Conservation (phyloP, 2,888 invertebrate genomes). For the Troides helena region DNA sequence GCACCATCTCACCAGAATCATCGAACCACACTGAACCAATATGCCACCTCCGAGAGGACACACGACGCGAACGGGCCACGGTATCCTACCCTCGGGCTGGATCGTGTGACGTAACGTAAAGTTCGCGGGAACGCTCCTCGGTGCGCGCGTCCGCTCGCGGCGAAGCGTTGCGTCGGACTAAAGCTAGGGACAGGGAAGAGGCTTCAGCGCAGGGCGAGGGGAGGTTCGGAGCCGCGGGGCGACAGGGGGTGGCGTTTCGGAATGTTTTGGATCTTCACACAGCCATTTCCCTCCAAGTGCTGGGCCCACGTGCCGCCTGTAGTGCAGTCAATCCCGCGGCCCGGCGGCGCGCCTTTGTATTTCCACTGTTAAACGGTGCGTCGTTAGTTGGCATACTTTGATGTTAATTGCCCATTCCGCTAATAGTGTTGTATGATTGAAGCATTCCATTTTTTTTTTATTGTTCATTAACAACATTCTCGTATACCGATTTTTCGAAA, state of each 20-base stretch:
- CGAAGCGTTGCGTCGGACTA: slow-evolving; percentile 60
- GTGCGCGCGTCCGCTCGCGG: slow-evolving; percentile 48
- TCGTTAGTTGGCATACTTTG: slow-evolving; percentile 54
- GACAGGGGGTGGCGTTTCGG: slow-evolving; percentile 39
- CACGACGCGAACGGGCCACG: slow-evolving; percentile 50
- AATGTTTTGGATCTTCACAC: slow-evolving; percentile 70
- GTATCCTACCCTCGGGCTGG: slow-evolving; percentile 53
- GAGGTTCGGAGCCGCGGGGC: too few species aligned
- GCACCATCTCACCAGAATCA: slow-evolving; percentile 70
- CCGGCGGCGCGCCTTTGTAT: slow-evolving; percentile 44
- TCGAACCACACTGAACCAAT: slow-evolving; percentile 65
- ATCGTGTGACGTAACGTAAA: slow-evolving; percentile 68
- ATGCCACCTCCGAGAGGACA: slow-evolving; percentile 46
- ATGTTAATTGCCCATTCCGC: slow-evolving; percentile 50
- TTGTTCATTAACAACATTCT: too few species aligned
- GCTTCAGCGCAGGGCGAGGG: slow-evolving; percentile 43
- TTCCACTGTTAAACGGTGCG: slow-evolving; percentile 67
- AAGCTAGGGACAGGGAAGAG: slow-evolving; percentile 40
- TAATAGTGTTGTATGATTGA: slow-evolving; percentile 8
- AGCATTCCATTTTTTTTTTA: too few species aligned
- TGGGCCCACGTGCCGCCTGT: slow-evolving; percentile 61
- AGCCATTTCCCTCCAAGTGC: slow-evolving; percentile 60
- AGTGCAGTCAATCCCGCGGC: slow-evolving; percentile 64
- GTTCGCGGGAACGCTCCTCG: slow-evolving; percentile 38
- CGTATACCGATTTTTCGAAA: too few species aligned